A percentile compares a stretch with the other conserved stretches of the same genome.
These are phyloP conservation scores for Scaptomyza reducta DNA, from an alignment of 2,888 invertebrate genomes.

Conservation along the genomic window DNA sequence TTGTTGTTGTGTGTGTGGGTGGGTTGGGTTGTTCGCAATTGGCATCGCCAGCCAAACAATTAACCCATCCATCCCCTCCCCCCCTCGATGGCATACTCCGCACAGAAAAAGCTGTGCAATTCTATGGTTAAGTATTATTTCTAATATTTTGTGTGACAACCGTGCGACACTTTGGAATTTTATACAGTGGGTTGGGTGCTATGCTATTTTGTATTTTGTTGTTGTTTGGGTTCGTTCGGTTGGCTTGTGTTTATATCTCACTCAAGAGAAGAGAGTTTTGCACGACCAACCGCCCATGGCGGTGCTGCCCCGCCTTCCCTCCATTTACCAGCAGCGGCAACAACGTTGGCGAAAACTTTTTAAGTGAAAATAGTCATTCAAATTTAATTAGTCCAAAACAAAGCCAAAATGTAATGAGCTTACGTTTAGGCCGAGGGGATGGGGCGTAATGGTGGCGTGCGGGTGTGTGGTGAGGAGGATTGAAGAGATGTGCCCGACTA, in stretches of 20 bases:
- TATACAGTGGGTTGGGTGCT: constrained; percentile 20
- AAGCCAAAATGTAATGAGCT: constrained; percentile 80
- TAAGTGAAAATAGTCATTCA: constrained; percentile 82
- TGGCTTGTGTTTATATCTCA: constrained; percentile 73
- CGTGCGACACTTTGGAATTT: constrained; percentile 80
- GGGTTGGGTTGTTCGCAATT: constrained; percentile 18
- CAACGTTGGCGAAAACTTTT: constrained; percentile 68
- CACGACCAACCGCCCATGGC: constrained; percentile 29
- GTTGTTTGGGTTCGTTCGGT: constrained; percentile 14
- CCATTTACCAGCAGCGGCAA: constrained; percentile 30
- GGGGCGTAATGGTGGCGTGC: not conserved
- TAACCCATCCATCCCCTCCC: constrained; percentile 39
- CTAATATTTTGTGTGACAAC: constrained; percentile 80
- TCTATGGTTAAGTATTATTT: constrained; percentile 81
- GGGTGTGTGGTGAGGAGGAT: not conserved
- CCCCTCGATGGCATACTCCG: not conserved
- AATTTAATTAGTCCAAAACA: constrained; percentile 80
- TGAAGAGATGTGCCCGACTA: constrained; percentile 10
- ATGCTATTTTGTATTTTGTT: constrained; percentile 3
- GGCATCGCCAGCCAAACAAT: constrained; percentile 55
- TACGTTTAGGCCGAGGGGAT: constrained; percentile 58
- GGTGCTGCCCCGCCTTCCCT: not conserved
- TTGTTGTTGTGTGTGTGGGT: constrained; percentile 1
- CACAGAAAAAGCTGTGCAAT: constrained; percentile 69
- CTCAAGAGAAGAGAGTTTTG: constrained; percentile 67